Evolutionary conservation across 2,113 vertebrate genomes (phyloP).

Genomic region (Notothenia coriiceps): DNA sequence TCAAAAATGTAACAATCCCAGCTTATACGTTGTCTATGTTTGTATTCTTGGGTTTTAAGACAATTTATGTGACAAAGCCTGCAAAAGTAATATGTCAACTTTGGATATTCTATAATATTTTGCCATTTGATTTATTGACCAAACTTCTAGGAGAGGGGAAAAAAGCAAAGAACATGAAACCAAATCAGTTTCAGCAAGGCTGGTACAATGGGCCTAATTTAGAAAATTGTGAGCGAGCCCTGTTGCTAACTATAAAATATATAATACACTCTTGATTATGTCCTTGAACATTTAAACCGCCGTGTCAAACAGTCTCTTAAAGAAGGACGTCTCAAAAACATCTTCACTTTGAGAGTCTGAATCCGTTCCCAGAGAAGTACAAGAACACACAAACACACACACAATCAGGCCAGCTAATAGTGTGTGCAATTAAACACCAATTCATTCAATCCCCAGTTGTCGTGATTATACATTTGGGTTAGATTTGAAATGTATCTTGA

Average conservation of each 20-base stretch:
- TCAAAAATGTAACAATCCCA: neutral
- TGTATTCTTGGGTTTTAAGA: neutral
- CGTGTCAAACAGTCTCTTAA: slow-evolving; percentile 31
- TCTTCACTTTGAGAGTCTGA: slow-evolving; percentile 46
- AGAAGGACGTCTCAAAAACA: slow-evolving; percentile 47
- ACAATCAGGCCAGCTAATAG: slow-evolving; percentile 63
- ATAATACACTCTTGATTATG: neutral
- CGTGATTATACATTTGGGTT: slow-evolving; percentile 80
- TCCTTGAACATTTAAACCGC: slow-evolving; percentile 16
- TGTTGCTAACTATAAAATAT: slow-evolving; percentile 6
- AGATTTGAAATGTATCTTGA: slow-evolving; percentile 80
- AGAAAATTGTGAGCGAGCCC: slow-evolving; percentile 6
- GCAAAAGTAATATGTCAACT: neutral
- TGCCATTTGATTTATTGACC: neutral
- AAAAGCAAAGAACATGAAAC: neutral
- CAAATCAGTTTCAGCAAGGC: neutral
- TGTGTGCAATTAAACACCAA: slow-evolving; percentile 74
- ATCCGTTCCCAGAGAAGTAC: slow-evolving; percentile 36
- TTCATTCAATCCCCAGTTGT: slow-evolving; percentile 74
- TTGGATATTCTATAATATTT: neutral
- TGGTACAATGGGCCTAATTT: neutral
- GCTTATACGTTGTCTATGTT: neutral
- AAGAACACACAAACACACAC: slow-evolving; percentile 31
- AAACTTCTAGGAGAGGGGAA: neutral
- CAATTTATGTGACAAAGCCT: neutral